A percentile compares a stretch with the other conserved stretches of the same genome.
phyloP scores from a whole-genome alignment of 2,888 invertebrate genomes.

The Hemaris fuciformis region DNA sequence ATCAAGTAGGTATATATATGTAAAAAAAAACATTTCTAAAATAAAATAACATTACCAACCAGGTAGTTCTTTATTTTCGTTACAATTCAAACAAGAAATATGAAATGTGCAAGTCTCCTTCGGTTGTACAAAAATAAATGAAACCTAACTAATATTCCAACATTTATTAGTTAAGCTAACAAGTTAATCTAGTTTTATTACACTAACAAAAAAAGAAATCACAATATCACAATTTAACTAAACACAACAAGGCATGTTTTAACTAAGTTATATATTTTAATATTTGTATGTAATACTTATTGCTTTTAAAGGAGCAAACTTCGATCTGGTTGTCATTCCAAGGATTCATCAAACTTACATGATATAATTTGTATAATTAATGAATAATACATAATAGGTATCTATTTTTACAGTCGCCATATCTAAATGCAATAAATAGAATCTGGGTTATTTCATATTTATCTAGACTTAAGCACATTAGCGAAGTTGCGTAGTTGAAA shows the following conservation, averaged over 20 bases:
- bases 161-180: slow-evolving; percentile 57
- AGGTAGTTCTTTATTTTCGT: slow-evolving; percentile 69
- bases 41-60: slow-evolving; percentile 50
- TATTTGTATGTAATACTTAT: slow-evolving; percentile 60
- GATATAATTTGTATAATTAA: slow-evolving; percentile 56
- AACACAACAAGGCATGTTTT: slow-evolving; percentile 64
- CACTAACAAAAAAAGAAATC: slow-evolving; percentile 59
- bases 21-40: slow-evolving; percentile 11
- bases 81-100: slow-evolving; percentile 70
- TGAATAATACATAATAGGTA: slow-evolving; percentile 58
- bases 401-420: slow-evolving; percentile 71
- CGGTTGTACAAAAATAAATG: slow-evolving; percentile 75
- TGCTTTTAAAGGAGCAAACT: slow-evolving; percentile 56
- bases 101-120: slow-evolving; percentile 70
- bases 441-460: slow-evolving; percentile 52
- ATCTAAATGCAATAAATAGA: slow-evolving; percentile 80
- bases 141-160: slow-evolving; percentile 63
- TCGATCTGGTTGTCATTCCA: slow-evolving; percentile 50
- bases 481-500: slow-evolving; percentile 73
- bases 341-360: slow-evolving; percentile 52
- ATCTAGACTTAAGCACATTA: slow-evolving; percentile 80
- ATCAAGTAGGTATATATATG: too few species aligned
- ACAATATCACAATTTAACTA: slow-evolving; percentile 77
- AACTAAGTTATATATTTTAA: slow-evolving; percentile 57
- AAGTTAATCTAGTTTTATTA: slow-evolving; percentile 55